Evolutionary conservation across 2,113 vertebrate genomes (phyloP).

Genomic region (Eudyptes chrysolophus): DNA sequence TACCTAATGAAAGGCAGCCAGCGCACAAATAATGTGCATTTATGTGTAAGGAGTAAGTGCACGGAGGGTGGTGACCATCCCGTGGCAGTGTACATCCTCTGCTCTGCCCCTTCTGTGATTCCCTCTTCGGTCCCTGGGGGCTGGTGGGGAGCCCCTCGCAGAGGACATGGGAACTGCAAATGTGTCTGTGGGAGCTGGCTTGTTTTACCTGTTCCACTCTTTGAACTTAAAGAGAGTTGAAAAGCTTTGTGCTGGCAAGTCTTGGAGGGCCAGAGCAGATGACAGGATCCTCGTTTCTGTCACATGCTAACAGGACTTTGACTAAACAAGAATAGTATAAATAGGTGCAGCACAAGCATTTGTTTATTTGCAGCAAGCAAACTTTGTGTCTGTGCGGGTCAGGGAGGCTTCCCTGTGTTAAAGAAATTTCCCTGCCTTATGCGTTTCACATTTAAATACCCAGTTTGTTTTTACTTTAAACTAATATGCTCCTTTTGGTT

Average conservation of each 20-base stretch:
- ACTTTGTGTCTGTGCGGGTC: not conserved
- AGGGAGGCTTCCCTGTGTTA: not conserved
- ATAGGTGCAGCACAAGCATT: not conserved
- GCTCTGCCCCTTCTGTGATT: not conserved
- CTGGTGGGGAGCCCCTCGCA: rapidly evolving
- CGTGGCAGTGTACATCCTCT: not conserved
- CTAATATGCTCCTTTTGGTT: not conserved
- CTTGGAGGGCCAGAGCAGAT: not conserved
- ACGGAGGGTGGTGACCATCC: rapidly evolving
- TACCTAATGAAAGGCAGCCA: not conserved
- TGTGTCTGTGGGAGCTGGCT: not conserved
- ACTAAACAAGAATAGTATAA: not conserved
- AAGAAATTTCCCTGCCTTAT: not conserved
- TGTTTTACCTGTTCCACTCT: not conserved
- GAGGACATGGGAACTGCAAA: not conserved
- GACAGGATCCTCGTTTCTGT: not conserved
- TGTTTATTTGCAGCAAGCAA: not conserved
- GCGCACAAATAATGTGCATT: not conserved
- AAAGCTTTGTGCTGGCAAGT: not conserved
- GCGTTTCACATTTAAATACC: not conserved
- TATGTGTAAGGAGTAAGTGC: not conserved
- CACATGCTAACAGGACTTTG: not conserved
- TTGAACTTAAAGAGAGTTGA: not conserved
- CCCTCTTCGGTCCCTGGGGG: not conserved
- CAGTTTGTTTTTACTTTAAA: not conserved